Conservation (phyloP, 1,140 invertebrate genomes). For the Monochamus saltuarius region DNA sequence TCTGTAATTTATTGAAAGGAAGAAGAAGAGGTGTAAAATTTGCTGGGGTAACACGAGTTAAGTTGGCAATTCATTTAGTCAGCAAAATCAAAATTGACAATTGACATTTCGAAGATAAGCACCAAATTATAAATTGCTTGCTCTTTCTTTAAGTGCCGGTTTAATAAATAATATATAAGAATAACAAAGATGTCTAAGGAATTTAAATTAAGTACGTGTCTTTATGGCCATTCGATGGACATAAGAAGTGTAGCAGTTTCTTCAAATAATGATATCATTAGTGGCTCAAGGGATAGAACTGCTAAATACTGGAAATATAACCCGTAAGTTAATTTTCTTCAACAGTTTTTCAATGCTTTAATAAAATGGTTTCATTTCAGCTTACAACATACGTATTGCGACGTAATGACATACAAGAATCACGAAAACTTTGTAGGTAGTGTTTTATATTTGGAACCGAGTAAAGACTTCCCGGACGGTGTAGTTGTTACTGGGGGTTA, state of each 20-base stretch:
- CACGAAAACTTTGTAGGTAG: conserved; percentile 85
- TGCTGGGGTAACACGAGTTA: neutral
- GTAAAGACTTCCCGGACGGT: conserved; percentile 68
- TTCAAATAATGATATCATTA: conserved; percentile 72
- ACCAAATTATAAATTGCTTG: no score
- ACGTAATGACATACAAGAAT: conserved; percentile 71
- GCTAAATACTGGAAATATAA: conserved; percentile 80
- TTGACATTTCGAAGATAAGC: no score
- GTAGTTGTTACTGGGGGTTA: conserved; percentile 87
- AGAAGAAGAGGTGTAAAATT: no score
- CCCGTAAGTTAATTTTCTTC: conserved; percentile 59
- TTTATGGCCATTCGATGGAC: conserved; percentile 80
- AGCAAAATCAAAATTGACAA: no score
- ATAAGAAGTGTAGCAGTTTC: conserved; percentile 73
- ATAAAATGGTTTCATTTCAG: conserved; percentile 24
- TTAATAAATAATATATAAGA: neutral
- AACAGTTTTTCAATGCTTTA: neutral
- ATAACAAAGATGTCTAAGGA: conserved; percentile 46
- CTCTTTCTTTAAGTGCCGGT: no score
- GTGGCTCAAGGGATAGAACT: conserved; percentile 84
- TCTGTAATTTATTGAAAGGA: no score
- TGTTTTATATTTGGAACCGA: conserved; percentile 73
- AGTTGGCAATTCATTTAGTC: no score
- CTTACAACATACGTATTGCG: conserved; percentile 47
- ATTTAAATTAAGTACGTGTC: conserved; percentile 70